Conservation (phyloP, 2,113 vertebrate species). For the Hippocampus zosterae region DNA sequence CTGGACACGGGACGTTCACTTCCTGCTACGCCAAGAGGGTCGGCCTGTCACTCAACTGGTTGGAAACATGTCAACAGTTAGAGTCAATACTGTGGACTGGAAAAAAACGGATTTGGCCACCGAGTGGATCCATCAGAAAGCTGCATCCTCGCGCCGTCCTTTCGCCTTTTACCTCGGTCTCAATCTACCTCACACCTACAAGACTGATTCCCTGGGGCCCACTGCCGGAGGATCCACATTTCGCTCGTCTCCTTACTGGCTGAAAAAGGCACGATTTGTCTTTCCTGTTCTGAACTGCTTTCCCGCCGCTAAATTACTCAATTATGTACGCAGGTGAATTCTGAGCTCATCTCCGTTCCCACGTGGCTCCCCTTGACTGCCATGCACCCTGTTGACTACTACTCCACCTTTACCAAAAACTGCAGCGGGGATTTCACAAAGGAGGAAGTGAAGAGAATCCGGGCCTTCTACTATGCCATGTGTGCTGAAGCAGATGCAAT, state of each 20-base stretch:
- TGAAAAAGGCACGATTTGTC: conserved; percentile 75
- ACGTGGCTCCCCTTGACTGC: conserved; percentile 82
- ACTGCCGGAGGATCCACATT: conserved; percentile 91
- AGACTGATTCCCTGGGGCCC: conserved; percentile 81
- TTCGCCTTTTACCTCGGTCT: conserved; percentile 92
- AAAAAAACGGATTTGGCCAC: conserved; percentile 74
- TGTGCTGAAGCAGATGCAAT: conserved; percentile 94
- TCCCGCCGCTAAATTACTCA: background rate
- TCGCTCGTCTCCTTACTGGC: conserved; percentile 89
- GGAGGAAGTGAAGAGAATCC: conserved; percentile 82
- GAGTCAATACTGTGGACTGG: conserved; percentile 86
- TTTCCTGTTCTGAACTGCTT: background rate
- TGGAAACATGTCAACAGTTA: conserved; percentile 71
- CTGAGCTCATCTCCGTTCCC: conserved; percentile 79
- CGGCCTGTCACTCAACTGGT: conserved; percentile 80
- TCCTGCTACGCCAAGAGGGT: conserved; percentile 89
- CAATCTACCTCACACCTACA: conserved; percentile 92
- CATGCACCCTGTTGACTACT: conserved; percentile 91
- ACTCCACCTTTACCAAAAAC: conserved; percentile 92
- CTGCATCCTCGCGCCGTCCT: conserved; percentile 67
- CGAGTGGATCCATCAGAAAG: conserved; percentile 80
- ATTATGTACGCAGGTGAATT: conserved; percentile 73
- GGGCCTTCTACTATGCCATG: conserved; percentile 95
- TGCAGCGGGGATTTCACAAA: conserved; percentile 86
- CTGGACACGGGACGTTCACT: conserved; percentile 88